These are phyloP conservation scores for Eilema caniola DNA, from an alignment of 2,888 invertebrate species.

Conservation along the genomic window DNA sequence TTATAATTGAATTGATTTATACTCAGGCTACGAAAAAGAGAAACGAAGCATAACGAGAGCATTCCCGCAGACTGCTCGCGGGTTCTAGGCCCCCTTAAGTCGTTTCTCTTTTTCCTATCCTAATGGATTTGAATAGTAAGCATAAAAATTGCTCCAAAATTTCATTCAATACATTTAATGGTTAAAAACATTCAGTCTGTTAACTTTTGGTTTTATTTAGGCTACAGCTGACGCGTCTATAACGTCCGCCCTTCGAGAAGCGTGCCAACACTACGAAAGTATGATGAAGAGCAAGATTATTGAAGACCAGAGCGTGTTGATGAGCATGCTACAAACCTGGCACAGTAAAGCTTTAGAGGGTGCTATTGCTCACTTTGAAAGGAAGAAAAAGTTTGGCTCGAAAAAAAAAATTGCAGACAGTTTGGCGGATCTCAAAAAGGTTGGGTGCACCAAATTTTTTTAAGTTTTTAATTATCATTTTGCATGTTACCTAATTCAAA, in stretches of 20 bases:
- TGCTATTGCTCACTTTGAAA: conserved; percentile 35
- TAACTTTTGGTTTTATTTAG: conserved; percentile 24
- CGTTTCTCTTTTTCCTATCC: too few relatives aligned
- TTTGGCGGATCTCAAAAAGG: conserved; percentile 26
- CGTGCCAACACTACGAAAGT: conserved; percentile 39
- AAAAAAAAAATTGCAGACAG: conserved; percentile 27
- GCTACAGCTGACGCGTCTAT: conserved; percentile 48
- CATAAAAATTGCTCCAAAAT: too few relatives aligned
- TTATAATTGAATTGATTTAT: too few relatives aligned
- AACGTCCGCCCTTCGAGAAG: conserved; percentile 35
- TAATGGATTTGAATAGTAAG: too few relatives aligned
- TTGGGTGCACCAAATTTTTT: conserved; percentile 10
- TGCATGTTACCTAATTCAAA: not conserved
- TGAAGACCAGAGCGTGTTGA: conserved; percentile 27
- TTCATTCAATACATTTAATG: not conserved
- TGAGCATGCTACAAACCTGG: conserved; percentile 20
- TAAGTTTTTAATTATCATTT: not conserved
- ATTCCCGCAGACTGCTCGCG: too few relatives aligned
- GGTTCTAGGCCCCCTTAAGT: too few relatives aligned
- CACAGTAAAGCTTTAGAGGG: conserved; percentile 25
- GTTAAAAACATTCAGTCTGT: not conserved
- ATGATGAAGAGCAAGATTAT: conserved; percentile 52
- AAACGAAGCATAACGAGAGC: too few relatives aligned
- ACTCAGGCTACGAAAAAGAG: too few relatives aligned
- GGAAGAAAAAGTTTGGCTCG: conserved; percentile 43